Evolutionary conservation across 53 echinoderm and acorn worm species (phyloP), one percentile per base, ranked within the genome.

Genomic region (Patiria pectinifera): DNA sequence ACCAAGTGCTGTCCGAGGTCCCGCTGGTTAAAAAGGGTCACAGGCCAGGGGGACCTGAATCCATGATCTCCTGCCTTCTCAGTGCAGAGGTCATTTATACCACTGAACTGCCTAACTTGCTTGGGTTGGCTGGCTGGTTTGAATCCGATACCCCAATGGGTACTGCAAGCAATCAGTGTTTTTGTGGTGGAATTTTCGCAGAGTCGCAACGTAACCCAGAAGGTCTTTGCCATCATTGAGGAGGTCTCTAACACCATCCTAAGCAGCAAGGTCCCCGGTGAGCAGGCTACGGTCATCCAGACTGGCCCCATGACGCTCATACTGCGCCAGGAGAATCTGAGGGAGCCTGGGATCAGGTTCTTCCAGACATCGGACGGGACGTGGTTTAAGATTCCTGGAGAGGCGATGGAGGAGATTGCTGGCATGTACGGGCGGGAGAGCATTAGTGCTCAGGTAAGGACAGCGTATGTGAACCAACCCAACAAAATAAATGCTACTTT

Each of bases 341-440:
- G 88, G 19, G 85, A 91, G 0, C 74, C 61, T 16, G 77, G 66
- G 19, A 77, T 75, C 25, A 59, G 94, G 85, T 84, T 93, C 43
- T 96, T 95, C 70, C 78, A 87, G 21, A 82, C 84, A 18, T 78
- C 70, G 23, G 96, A 96, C 78, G 96, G 96, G 2, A 83, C 95
- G 21, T 96, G 96, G 96, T 91, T 96, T 69, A 93, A 93, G 62
- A 75, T 96, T 8, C 95, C 96, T 4, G 43, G 58, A 71, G 92
- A 91, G 18, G 93, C 92, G 8, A 61, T 96, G 63, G 87, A 21
- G 26, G 87, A 91, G 69, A 90, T 96, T 43, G 85, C 86, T 66
- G 89, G 89, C 11, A 48, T 74, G 15, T 63, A 80, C 44, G 45
- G 48, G 71, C 47, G 92, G 45, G 91, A 93, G 75, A 89, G 78